phyloP scores from a whole-genome alignment of 2,113 vertebrate genomes.

The Eurypyga helias region DNA sequence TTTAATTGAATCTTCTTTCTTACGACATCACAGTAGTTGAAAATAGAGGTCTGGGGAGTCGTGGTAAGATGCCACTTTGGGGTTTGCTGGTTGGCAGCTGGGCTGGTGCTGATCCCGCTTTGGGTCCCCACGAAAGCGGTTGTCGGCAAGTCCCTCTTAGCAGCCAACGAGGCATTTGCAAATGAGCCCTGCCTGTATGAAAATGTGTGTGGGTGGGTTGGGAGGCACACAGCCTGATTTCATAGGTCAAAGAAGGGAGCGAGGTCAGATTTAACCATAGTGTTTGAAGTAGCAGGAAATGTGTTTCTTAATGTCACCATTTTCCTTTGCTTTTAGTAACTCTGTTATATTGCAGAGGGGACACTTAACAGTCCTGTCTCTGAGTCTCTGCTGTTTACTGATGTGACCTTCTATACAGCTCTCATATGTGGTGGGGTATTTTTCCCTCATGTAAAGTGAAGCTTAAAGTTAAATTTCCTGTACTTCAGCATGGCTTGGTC shows the following conservation, averaged over 20 bases:
- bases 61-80: constrained; percentile 44
- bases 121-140: constrained; percentile 36
- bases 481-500: not conserved
- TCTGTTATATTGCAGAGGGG: not conserved
- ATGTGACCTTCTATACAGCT: constrained; percentile 47
- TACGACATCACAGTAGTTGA: constrained; percentile 17
- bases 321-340: constrained; percentile 24
- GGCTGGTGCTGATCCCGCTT: not conserved
- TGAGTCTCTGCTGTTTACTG: constrained; percentile 50
- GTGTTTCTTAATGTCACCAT: constrained; percentile 40
- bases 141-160: not conserved
- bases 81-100: constrained; percentile 23
- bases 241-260: constrained; percentile 35
- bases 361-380: constrained; percentile 19
- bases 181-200: not conserved
- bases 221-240: constrained; percentile 13
- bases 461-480: not conserved
- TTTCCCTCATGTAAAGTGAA: not conserved
- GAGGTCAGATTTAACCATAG: not conserved
- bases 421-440: not conserved
- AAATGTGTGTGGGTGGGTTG: not conserved
- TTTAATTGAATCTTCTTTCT: constrained; percentile 74
- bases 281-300: not conserved
- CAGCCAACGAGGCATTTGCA: constrained; percentile 34
- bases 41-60: constrained; percentile 63